Evolutionary conservation across 2,113 vertebrate genomes (phyloP).

Genomic region (Scytalopus superciliaris): DNA sequence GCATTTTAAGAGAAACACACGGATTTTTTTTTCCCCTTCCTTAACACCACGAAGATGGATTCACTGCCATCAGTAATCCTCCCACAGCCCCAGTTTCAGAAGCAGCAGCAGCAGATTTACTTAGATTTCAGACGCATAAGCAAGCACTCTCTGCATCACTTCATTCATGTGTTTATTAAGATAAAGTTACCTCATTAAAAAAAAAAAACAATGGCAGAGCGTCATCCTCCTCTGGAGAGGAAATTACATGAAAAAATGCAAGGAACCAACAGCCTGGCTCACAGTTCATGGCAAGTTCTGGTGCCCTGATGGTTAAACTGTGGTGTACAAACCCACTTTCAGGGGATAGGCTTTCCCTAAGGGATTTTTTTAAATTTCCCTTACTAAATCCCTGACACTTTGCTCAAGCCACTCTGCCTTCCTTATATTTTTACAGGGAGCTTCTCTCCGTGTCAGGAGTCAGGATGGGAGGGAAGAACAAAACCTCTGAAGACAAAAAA

Average conservation of each 20-base stretch:
- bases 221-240: neutral
- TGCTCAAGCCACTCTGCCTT: neutral
- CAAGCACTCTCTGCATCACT: neutral
- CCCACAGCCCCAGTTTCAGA: neutral
- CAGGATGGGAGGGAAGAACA: neutral
- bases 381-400: neutral
- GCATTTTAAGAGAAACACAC: neutral
- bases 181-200: neutral
- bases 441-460: neutral
- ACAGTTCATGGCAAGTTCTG: neutral
- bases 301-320: neutral
- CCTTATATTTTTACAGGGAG: neutral
- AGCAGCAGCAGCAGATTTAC: neutral
- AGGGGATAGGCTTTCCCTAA: neutral
- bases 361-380: neutral
- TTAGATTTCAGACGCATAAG: neutral
- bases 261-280: neutral
- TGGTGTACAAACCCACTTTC: neutral
- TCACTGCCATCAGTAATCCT: neutral
- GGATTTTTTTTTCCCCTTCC: neutral
- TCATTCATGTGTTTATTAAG: slow-evolving; percentile 5
- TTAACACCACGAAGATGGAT: neutral
- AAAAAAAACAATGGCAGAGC: neutral
- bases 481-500: neutral
- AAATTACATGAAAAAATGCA: neutral